Conservation (phyloP, 2,797 vertebrate species). For the Cynopterus sphinx region DNA sequence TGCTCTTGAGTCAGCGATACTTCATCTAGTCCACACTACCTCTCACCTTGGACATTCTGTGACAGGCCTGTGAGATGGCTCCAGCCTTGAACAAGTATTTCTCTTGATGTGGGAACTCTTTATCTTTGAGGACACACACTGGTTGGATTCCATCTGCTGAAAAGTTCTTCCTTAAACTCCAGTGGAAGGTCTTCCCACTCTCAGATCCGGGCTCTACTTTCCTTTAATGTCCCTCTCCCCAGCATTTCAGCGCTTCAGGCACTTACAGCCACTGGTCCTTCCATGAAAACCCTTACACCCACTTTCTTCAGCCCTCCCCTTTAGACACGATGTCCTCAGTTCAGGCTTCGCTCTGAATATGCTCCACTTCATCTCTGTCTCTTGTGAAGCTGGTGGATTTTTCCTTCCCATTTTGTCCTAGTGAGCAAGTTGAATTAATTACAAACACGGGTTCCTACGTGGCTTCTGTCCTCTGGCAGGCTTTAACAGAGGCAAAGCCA, state of each 20-base stretch:
- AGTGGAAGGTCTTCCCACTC: not conserved
- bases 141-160: not conserved
- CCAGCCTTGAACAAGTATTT: not conserved
- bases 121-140: not conserved
- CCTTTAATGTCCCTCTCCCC: not conserved
- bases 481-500: slow-evolving; percentile 69
- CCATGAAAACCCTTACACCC: not conserved
- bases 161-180: not conserved
- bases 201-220: not conserved
- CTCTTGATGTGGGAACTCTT: not conserved
- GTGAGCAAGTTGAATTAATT: slow-evolving; percentile 68
- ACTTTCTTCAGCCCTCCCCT: not conserved
- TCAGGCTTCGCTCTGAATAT: not conserved
- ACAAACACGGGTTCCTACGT: slow-evolving; percentile 58
- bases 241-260: not conserved
- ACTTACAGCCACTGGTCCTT: not conserved
- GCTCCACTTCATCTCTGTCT: not conserved
- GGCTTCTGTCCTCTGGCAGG: slow-evolving; percentile 68
- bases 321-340: not conserved
- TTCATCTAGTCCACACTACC: not conserved
- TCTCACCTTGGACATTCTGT: not conserved
- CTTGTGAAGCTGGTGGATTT: not conserved
- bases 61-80: accelerated
- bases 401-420: slow-evolving; percentile 46
- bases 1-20: not conserved